Conservation (phyloP, 2,113 vertebrate genomes). For the Phalacrocorax carbo region DNA sequence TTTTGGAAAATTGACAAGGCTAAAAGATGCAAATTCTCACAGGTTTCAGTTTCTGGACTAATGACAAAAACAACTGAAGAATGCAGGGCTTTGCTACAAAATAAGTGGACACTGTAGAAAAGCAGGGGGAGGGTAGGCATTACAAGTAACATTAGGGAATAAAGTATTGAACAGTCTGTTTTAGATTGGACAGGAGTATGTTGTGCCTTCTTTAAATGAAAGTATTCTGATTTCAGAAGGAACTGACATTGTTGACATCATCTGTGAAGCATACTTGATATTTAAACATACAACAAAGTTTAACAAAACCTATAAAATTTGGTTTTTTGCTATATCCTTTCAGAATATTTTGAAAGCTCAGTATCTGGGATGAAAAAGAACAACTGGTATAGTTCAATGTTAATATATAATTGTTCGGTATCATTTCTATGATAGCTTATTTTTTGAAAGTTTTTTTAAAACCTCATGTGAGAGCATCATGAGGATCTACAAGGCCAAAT, state of each 20-base stretch:
- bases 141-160: background rate
- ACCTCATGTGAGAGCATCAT: too few species aligned
- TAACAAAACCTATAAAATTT: background rate
- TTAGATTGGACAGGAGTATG: background rate
- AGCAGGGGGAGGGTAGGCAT: background rate
- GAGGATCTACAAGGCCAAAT: too few species aligned
- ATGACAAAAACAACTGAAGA: background rate
- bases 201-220: background rate
- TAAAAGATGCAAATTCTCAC: background rate
- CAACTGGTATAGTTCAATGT: background rate
- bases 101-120: background rate
- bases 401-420: background rate
- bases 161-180: background rate
- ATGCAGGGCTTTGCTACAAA: background rate
- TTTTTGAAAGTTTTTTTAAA: background rate
- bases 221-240: background rate
- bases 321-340: background rate
- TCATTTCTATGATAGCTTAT: background rate
- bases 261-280: background rate
- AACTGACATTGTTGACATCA: background rate
- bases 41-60: background rate
- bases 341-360: background rate
- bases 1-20: background rate
- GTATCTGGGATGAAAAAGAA: background rate
- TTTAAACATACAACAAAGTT: background rate